Evolutionary conservation across 2,888 invertebrate genomes (phyloP).

Genomic region (Yponomeuta cagnagella): DNA sequence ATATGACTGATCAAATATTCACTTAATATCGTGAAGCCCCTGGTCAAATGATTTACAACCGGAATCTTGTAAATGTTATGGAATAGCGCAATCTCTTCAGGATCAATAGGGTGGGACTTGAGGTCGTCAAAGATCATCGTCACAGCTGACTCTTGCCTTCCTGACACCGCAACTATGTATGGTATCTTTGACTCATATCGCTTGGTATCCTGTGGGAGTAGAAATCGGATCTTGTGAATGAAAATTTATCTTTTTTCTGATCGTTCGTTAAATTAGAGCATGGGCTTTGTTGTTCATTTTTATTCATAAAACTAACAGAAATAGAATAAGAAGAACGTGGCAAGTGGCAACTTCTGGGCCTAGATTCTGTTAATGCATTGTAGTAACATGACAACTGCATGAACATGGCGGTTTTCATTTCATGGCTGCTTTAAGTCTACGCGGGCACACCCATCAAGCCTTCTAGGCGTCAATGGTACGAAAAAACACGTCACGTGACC

Average conservation of each 20-base stretch:
- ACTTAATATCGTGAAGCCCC: conserved; percentile 52
- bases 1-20: conserved; percentile 17
- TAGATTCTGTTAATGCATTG: too few species aligned
- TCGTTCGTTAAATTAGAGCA: too few species aligned
- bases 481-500: too few species aligned
- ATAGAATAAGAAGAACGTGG: too few species aligned
- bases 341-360: too few species aligned
- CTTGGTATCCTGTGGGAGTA: conserved; percentile 33
- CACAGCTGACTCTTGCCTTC: conserved; percentile 41
- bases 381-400: too few species aligned
- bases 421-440: too few species aligned
- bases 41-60: conserved; percentile 49
- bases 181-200: conserved; percentile 46
- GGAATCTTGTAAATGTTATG: conserved; percentile 45
- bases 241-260: background rate
- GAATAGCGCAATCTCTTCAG: conserved; percentile 49
- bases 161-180: conserved; percentile 44
- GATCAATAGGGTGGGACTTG: conserved; percentile 45
- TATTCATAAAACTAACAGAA: too few species aligned
- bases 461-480: too few species aligned
- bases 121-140: conserved; percentile 37
- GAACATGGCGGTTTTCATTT: too few species aligned
- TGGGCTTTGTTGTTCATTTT: too few species aligned
- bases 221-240: background rate
- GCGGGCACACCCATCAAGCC: too few species aligned